Evolutionary conservation across 1,140 invertebrate species (phyloP).

Genomic region (Vollenhovia emeryi): DNA sequence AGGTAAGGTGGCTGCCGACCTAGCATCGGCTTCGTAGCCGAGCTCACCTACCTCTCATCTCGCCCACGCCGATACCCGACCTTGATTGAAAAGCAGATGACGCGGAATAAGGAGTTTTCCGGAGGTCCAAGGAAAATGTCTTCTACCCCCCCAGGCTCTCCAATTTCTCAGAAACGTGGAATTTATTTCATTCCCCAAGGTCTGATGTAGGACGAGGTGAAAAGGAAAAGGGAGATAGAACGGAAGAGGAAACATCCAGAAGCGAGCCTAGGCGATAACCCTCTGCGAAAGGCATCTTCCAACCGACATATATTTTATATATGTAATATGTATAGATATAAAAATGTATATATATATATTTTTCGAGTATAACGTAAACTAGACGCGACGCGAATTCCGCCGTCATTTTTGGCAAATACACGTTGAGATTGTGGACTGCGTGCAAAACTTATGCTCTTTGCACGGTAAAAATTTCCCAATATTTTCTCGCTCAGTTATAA

Average conservation of each 20-base stretch:
- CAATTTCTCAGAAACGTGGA: conserved; percentile 75
- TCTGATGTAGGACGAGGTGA: conserved; percentile 39
- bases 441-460: not conserved
- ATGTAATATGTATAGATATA: not conserved
- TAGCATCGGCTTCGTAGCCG: conserved; percentile 29
- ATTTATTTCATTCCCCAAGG: conserved; percentile 74
- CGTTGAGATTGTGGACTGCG: conserved; percentile 11
- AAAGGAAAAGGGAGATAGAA: conserved; percentile 33
- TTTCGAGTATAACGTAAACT: conserved; percentile 46
- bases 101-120: conserved; percentile 75
- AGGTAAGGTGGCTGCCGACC: conserved; percentile 51
- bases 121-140: conserved; percentile 73
- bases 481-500: not conserved
- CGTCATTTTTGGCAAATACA: conserved; percentile 56
- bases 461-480: not conserved
- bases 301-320: not conserved
- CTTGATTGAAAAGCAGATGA: conserved; percentile 77
- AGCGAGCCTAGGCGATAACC: conserved; percentile 51
- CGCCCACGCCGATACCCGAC: conserved; percentile 67
- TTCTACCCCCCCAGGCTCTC: conserved; percentile 71
- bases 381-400: conserved; percentile 33
- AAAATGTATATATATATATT: conserved; percentile 4
- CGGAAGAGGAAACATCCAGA: not conserved
- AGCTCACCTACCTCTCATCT: conserved; percentile 67
- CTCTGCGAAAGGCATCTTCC: conserved; percentile 40